Evolutionary conservation across 2,888 invertebrate species (phyloP).

Genomic region (Listrodromus nycthemerus): DNA sequence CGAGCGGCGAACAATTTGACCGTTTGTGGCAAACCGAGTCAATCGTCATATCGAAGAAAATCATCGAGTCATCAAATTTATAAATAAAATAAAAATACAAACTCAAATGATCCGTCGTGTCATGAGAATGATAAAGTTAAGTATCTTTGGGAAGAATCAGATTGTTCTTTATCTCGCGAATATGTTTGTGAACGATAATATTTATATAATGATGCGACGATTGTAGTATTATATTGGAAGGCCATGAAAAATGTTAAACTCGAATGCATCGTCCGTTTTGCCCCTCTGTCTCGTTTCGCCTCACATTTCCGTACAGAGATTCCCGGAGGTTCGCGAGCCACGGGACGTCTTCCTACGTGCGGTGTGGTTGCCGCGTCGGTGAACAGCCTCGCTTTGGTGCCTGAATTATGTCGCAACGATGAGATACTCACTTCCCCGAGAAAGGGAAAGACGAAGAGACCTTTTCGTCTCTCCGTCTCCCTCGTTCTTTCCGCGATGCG

Average conservation of each 20-base stretch:
- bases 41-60: neutral
- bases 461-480: neutral
- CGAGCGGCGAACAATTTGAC: neutral
- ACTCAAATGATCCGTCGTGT: neutral
- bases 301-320: constrained; percentile 11
- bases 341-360: constrained; percentile 60
- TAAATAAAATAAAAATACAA: neutral
- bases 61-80: neutral
- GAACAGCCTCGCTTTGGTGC: constrained; percentile 33
- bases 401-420: constrained; percentile 60
- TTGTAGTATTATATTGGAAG: neutral
- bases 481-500: constrained; percentile 41
- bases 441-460: constrained; percentile 57
- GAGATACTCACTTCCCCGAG: constrained; percentile 57
- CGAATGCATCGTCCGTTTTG: neutral
- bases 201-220: neutral
- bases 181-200: neutral
- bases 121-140: neutral
- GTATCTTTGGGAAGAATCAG: neutral
- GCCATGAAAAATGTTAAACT: neutral
- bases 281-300: constrained; percentile 13
- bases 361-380: constrained; percentile 22
- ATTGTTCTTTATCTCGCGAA: neutral
- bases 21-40: neutral
- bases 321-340: constrained; percentile 38